Percentiles rank a stretch among this genome's conserved stretches.
Conservation (phyloP, 2,888 invertebrate genomes). For the Nomada goodeniana region DNA sequence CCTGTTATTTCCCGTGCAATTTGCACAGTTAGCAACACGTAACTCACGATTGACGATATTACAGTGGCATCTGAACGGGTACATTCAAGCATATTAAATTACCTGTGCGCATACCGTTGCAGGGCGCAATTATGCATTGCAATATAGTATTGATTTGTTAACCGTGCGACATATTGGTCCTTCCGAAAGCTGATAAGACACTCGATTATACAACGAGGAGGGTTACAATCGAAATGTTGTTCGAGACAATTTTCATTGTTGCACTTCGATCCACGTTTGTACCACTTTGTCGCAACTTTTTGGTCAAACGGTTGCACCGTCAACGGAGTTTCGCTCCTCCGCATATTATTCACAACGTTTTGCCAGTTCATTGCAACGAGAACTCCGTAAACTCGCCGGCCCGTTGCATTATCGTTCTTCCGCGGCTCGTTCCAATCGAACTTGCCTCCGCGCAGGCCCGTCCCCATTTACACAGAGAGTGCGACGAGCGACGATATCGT, state of each 20-base stretch:
- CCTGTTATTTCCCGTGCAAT: background rate
- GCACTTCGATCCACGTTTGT: background rate
- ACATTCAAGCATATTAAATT: background rate
- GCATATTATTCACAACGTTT: slow-evolving; percentile 17
- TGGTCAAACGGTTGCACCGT: no score
- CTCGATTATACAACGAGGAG: no score
- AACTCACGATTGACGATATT: slow-evolving; percentile 9
- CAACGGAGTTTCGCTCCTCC: background rate
- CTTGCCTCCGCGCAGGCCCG: background rate
- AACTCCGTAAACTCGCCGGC: slow-evolving; percentile 2
- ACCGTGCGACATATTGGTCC: no score
- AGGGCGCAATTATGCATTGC: background rate
- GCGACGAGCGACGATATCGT: slow-evolving; percentile 13
- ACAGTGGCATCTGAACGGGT: background rate
- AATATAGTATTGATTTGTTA: background rate
- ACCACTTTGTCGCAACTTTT: background rate
- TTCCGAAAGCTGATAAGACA: no score
- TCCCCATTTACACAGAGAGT: background rate
- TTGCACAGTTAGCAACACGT: background rate
- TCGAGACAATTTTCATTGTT: no score
- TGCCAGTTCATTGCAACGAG: slow-evolving; percentile 15
- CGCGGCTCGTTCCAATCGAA: background rate
- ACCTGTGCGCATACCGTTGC: background rate
- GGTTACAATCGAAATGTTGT: no score
- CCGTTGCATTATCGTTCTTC: background rate